Conservation (phyloP, 2,113 vertebrate genomes). For the Rhipidura dahli region DNA sequence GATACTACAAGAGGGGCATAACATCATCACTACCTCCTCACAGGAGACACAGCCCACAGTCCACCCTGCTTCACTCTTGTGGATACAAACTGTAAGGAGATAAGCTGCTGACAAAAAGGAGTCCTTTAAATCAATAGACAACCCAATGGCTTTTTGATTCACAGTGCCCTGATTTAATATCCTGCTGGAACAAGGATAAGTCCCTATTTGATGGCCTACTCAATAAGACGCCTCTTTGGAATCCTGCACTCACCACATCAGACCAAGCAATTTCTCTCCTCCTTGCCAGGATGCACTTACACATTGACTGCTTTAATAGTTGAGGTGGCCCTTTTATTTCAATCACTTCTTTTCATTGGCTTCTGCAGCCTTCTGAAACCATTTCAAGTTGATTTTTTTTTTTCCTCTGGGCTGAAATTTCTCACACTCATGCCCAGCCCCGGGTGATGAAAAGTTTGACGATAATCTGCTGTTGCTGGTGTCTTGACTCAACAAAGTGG, state of each 20-base stretch:
- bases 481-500: background rate
- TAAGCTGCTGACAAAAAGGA: background rate
- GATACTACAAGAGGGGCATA: background rate
- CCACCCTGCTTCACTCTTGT: background rate
- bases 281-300: constrained; percentile 2
- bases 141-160: background rate
- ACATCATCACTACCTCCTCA: background rate
- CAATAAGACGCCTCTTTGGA: background rate
- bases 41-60: background rate
- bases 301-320: background rate
- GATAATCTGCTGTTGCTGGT: background rate
- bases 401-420: background rate
- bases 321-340: constrained; percentile 11
- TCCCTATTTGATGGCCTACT: background rate
- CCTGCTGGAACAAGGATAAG: background rate
- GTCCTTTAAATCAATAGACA: background rate
- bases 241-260: constrained; percentile 5
- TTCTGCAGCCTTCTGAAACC: background rate
- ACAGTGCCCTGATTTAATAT: background rate
- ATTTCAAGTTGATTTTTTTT: background rate
- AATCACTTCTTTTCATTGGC: constrained; percentile 14
- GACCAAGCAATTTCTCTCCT: background rate
- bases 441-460: background rate
- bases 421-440: background rate
- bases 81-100: background rate